Conservation (phyloP, 2,888 invertebrate species). For the Eurytoma californica region DNA sequence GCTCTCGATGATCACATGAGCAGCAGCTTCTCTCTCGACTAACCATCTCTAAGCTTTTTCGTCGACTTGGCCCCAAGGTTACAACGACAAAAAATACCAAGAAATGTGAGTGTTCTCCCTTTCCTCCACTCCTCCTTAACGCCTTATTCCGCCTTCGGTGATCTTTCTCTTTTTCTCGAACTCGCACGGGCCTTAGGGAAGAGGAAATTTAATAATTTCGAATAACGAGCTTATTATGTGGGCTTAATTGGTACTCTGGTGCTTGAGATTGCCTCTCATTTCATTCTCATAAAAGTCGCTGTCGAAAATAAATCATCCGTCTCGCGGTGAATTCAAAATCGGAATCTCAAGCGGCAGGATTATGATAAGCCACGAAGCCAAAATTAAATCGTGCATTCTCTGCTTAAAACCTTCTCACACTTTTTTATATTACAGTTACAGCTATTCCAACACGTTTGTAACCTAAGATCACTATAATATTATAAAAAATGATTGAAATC, state of each 20-base stretch:
- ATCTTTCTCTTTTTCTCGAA: slow-evolving; percentile 7
- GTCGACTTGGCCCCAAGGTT: slow-evolving; percentile 5
- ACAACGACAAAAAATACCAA: slow-evolving; percentile 48
- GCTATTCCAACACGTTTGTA: too few relatives aligned
- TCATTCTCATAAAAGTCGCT: background rate
- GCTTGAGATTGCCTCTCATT: slow-evolving; percentile 5
- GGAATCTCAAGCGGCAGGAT: too few relatives aligned
- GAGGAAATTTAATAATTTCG: slow-evolving; percentile 19
- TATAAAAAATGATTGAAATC: too few relatives aligned
- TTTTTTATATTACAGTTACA: too few relatives aligned
- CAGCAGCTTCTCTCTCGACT: slow-evolving; percentile 58
- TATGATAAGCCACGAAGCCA: too few relatives aligned
- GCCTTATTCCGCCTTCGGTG: background rate
- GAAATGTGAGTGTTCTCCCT: slow-evolving; percentile 26
- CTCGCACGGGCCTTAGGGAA: background rate
- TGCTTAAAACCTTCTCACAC: too few relatives aligned
- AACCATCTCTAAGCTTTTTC: slow-evolving; percentile 58
- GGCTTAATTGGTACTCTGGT: slow-evolving; percentile 29
- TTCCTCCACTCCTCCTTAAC: background rate
- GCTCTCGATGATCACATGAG: slow-evolving; percentile 61
- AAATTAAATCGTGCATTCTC: too few relatives aligned
- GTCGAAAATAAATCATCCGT: too few relatives aligned
- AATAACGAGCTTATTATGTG: slow-evolving; percentile 29
- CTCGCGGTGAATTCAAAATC: too few relatives aligned
- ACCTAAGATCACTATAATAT: too few relatives aligned